These are phyloP conservation scores for Chymomyza caudatula DNA, from an alignment of 2,888 invertebrate species.

Conservation along the genomic window DNA sequence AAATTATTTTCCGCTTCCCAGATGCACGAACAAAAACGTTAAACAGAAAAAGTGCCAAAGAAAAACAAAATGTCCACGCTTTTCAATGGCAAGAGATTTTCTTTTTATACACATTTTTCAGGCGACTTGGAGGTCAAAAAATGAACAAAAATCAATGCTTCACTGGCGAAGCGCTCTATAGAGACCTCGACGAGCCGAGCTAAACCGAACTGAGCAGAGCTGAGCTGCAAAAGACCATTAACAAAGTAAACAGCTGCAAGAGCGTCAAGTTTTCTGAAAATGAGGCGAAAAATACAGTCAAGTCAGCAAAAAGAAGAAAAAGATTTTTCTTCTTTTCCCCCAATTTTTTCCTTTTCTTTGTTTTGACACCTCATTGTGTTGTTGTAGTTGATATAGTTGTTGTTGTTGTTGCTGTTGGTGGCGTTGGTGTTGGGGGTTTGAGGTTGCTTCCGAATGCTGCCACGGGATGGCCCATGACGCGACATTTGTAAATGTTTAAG, in stretches of 20 bases:
- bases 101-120: neutral
- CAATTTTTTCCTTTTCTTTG: conserved; percentile 48
- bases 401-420: neutral
- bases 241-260: conserved; percentile 72
- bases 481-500: conserved; percentile 35
- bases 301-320: conserved; percentile 47
- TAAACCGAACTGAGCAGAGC: conserved; percentile 32
- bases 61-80: conserved; percentile 58
- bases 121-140: conserved; percentile 54
- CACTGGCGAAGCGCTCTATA: neutral
- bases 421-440: neutral
- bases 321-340: neutral
- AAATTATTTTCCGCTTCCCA: conserved; percentile 62
- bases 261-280: conserved; percentile 38
- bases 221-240: conserved; percentile 72
- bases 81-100: conserved; percentile 52
- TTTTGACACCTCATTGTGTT: conserved; percentile 66
- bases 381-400: neutral
- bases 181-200: neutral
- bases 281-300: conserved; percentile 40
- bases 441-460: too few relatives aligned
- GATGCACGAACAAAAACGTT: conserved; percentile 22
- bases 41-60: conserved; percentile 27
- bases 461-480: neutral
- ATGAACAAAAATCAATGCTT: conserved; percentile 55